phyloP scores from a whole-genome alignment of 2,113 vertebrate genomes.

The Pardalotus punctatus region DNA sequence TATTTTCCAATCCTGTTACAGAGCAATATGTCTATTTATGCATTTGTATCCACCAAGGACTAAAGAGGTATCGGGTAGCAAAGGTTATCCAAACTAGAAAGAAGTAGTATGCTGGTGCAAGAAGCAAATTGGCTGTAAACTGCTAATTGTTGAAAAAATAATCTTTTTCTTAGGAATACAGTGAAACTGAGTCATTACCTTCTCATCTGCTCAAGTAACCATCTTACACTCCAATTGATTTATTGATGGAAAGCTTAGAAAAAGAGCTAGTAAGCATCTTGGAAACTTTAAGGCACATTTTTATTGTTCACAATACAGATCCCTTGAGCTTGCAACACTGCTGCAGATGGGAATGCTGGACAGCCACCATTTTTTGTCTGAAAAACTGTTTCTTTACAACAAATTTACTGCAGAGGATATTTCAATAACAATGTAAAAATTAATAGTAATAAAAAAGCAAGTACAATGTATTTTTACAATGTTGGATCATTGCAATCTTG shows the following conservation, averaged over 20 bases:
- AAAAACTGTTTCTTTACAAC: background rate
- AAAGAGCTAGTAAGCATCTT: conserved; percentile 8
- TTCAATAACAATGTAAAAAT: background rate
- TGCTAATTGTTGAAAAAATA: conserved; percentile 9
- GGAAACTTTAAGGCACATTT: background rate
- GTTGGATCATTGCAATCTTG: background rate
- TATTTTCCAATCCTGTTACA: background rate
- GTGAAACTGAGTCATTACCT: conserved; percentile 6
- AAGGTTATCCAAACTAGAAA: background rate
- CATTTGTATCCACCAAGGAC: background rate
- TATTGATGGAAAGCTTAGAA: conserved; percentile 20
- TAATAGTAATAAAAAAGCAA: background rate
- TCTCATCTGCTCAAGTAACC: conserved; percentile 15
- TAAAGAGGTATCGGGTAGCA: background rate
- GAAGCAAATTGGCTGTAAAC: background rate
- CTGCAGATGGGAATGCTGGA: background rate
- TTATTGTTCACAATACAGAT: background rate
- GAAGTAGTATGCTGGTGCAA: background rate
- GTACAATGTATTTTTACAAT: background rate
- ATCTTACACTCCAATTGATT: conserved; percentile 3
- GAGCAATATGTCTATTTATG: background rate
- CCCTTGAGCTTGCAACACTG: background rate
- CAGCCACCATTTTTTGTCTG: background rate
- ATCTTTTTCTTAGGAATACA: background rate
- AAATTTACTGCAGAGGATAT: background rate